phyloP scores from a whole-genome alignment of 2,113 vertebrate species.

The Pomatorhinus ruficollis region DNA sequence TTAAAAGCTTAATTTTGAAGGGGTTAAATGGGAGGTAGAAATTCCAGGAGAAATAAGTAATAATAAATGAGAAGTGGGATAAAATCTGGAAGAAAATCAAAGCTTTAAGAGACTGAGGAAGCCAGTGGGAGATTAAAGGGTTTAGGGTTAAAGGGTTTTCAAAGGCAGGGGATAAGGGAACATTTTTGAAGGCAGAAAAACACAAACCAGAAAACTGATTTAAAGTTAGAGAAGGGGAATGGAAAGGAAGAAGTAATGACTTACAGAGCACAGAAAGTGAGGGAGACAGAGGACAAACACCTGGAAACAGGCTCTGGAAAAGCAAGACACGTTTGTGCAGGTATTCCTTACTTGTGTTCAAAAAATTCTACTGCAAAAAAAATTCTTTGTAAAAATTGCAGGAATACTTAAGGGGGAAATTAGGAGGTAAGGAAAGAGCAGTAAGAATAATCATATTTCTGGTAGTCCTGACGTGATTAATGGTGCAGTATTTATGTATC shows the following conservation, averaged over 20 bases:
- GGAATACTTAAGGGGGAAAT: not conserved
- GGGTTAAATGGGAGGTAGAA: not conserved
- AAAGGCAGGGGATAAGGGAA: not conserved
- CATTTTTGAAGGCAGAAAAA: not conserved
- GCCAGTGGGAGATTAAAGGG: not conserved
- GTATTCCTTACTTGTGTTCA: not conserved
- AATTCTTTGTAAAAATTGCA: not conserved
- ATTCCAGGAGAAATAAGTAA: not conserved
- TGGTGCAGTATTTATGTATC: not conserved
- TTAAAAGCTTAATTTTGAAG: not conserved
- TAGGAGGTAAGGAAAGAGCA: not conserved
- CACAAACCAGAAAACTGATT: not conserved
- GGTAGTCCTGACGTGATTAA: not conserved
- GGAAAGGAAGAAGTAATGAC: not conserved
- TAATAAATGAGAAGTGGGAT: not conserved
- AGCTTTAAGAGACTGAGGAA: not conserved
- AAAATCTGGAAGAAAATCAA: not conserved
- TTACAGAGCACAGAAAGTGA: rapidly evolving
- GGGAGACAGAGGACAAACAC: too few relatives aligned
- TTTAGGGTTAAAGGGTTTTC: not conserved
- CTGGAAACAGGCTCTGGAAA: not conserved
- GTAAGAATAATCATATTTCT: rapidly evolving
- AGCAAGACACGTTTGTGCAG: not conserved
- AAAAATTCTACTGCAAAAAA: not conserved
- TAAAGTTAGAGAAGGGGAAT: not conserved